Conservation (phyloP, 2,113 vertebrate genomes). For the Callithrix jacchus region DNA sequence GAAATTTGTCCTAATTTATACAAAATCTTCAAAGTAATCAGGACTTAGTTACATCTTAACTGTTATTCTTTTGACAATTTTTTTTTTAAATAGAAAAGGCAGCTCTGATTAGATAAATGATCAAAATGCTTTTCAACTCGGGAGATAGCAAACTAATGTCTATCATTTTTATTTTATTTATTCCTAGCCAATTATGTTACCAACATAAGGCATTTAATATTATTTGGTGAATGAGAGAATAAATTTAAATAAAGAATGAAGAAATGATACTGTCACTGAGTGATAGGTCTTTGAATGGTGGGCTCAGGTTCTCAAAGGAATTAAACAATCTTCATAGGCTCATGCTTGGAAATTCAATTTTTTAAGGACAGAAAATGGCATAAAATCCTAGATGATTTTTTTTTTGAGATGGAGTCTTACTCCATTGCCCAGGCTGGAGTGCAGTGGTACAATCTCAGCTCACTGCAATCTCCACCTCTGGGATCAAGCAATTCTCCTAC, state of each 20-base stretch:
- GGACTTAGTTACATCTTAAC: neutral
- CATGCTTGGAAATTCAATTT: neutral
- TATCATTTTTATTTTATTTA: neutral
- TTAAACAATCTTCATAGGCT: neutral
- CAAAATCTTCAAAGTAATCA: neutral
- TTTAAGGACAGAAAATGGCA: neutral
- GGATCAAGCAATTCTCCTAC: too few relatives aligned
- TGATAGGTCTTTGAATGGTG: neutral
- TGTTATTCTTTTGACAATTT: constrained; percentile 7
- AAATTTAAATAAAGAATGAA: neutral
- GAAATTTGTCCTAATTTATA: constrained; percentile 5
- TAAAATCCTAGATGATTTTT: neutral
- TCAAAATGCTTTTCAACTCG: neutral
- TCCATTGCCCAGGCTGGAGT: too few relatives aligned
- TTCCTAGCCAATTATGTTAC: neutral
- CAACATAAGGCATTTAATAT: neutral
- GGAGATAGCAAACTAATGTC: neutral
- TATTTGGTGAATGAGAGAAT: neutral
- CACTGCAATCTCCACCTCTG: too few relatives aligned
- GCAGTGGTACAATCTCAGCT: too few relatives aligned
- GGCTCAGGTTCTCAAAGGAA: neutral
- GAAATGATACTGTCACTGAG: neutral
- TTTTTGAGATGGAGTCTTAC: too few relatives aligned
- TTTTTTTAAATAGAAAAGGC: neutral
- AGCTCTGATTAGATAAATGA: neutral